A percentile compares a stretch with the other conserved stretches of the same genome.
Evolutionary conservation across 2,113 vertebrate species (phyloP).

Genomic region (Labrus mixtus): DNA sequence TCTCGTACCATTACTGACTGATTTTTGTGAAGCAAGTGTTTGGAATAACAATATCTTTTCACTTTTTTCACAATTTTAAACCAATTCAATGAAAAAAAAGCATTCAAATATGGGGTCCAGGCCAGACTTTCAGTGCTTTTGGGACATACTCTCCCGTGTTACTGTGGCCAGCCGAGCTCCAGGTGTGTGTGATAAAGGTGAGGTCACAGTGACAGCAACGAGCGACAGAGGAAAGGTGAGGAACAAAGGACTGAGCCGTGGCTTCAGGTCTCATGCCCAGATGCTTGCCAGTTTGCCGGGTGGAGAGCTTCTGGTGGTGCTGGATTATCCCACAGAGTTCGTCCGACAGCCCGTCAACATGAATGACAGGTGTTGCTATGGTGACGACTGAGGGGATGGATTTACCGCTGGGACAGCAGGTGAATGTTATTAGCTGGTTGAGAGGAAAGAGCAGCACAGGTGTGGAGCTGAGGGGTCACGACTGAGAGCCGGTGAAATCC

Average conservation of each 20-base stretch:
- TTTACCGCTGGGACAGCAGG: conserved; percentile 49
- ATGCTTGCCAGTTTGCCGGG: conserved; percentile 13
- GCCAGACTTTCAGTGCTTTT: background rate
- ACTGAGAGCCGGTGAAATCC: background rate
- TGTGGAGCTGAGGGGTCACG: background rate
- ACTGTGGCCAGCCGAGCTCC: background rate
- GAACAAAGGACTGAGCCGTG: conserved; percentile 30
- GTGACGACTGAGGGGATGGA: conserved; percentile 56
- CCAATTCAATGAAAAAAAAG: background rate
- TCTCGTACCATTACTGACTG: too few relatives aligned
- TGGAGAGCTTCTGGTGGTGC: conserved; percentile 1
- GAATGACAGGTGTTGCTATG: conserved; percentile 58
- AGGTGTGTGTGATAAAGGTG: conserved; percentile 15
- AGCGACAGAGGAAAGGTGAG: conserved; percentile 1
- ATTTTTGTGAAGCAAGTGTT: too few relatives aligned
- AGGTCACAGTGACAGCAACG: background rate
- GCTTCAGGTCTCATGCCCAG: conserved; percentile 43
- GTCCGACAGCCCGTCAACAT: conserved; percentile 61
- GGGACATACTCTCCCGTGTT: background rate
- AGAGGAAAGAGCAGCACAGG: background rate
- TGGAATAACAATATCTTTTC: too few relatives aligned
- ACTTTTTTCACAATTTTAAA: background rate
- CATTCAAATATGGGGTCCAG: background rate
- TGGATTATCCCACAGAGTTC: conserved; percentile 56
- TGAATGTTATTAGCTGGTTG: conserved; percentile 47